Evolutionary conservation across 2,113 vertebrate species (phyloP), one percentile per base, ranked within the genome.

Genomic region (Hemiprocne comata): DNA sequence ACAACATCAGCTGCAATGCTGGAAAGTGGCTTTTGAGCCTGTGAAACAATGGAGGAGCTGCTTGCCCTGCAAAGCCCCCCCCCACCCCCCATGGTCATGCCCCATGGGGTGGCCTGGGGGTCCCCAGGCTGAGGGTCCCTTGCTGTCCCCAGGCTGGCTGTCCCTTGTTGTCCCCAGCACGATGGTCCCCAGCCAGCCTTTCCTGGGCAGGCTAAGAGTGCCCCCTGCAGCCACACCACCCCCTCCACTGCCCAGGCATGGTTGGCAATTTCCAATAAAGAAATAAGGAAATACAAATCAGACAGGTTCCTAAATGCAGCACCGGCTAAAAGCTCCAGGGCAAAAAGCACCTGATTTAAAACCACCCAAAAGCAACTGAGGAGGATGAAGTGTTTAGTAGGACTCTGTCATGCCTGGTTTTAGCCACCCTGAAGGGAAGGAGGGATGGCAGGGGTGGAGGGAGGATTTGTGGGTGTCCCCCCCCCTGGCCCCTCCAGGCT

Each of bases 161-260:
- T 18, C 62, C 77, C 62, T 42, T 23, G 25, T 33, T 61, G 55
- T 51, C 50, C 84, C 77, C 18, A 8, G 66, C 7, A 2, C 8
- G 14, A 18, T 40, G 51, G 66, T 74, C 67, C 76, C 72, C 62
- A 53, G 51, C 13, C 71, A 36, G 55, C 28, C 51, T 80, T 33
- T 84, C 33, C 72, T 96, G 90, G 94, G 86, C 92, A 98, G 97
- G 93, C 81, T 85, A 95, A 95, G 94, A 97, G 97, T 87, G 97
- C 93, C 97, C 98, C 97, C 98, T 98, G 97, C 97, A 96, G 98
- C 76, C 93, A 26, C 14, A 9, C 38, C 7, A 9, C 2, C 11
- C 5, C 79, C 76, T 44, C 57, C 3, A 8, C 77, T 54, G 57
- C 67, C 93, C 55, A 16, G 48, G n/a, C 6, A 72, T 2, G 10